Evolutionary conservation across 2,888 invertebrate species (phyloP).

Genomic region (Drosophila formosana): DNA sequence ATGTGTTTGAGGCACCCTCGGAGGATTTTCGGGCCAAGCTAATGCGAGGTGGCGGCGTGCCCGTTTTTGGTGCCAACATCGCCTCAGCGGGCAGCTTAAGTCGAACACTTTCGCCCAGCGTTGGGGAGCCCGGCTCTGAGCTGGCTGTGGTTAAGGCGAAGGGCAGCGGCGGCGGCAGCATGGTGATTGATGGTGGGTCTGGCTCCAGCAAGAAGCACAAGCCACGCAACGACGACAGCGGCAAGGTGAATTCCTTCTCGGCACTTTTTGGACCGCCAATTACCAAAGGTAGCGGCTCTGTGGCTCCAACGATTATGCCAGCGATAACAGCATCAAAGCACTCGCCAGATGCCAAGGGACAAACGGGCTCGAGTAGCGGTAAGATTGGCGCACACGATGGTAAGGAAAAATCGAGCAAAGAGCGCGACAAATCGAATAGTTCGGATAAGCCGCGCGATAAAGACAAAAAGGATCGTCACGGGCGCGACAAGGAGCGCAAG

Average conservation of each 20-base stretch:
- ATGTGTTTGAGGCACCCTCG: conserved; percentile 93
- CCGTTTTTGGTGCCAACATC: conserved; percentile 79
- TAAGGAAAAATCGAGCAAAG: conserved; percentile 81
- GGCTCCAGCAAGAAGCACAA: conserved; percentile 87
- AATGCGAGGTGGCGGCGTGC: conserved; percentile 93
- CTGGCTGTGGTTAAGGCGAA: conserved; percentile 89
- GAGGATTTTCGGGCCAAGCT: conserved; percentile 96
- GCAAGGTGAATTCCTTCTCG: conserved; percentile 89
- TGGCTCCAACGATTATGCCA: conserved; percentile 83
- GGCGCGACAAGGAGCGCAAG: conserved; percentile 86
- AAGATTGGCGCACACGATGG: conserved; percentile 68
- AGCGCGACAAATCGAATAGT: conserved; percentile 77
- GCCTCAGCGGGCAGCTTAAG: conserved; percentile 45
- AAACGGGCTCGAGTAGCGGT: conserved; percentile 25
- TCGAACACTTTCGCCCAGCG: conserved; percentile 59
- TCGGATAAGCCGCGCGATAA: conserved; percentile 85
- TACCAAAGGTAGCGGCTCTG: conserved; percentile 88
- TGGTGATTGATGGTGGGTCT: conserved; percentile 41
- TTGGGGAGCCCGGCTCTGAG: conserved; percentile 49
- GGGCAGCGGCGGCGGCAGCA: conserved; percentile 56
- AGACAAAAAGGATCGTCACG: conserved; percentile 86
- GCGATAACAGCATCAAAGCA: conserved; percentile 85
- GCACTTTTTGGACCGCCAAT: conserved; percentile 94
- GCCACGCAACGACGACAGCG: conserved; percentile 86
- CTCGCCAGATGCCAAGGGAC: conserved; percentile 73